Base-by-base conservation (phyloP, 2,888 invertebrate species). In the Fragum fragum region DNA sequence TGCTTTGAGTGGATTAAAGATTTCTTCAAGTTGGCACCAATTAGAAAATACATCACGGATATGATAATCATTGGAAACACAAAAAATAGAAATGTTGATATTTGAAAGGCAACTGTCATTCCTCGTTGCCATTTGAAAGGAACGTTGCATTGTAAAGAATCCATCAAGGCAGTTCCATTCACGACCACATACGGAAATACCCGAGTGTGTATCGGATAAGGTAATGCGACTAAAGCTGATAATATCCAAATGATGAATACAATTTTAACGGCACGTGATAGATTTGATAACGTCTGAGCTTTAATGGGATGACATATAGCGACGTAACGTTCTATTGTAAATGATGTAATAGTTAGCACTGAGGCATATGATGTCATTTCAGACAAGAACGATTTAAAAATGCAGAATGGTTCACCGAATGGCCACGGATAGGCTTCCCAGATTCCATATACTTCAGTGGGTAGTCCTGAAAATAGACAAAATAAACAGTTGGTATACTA, bases 261-360 rank as follows among this genome's bases (percentile, higher is more conserved):
- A n/a, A 83, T 82, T 68, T 81, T 85, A 14, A 97, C 94, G 1
- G 98, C 97, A 26, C 98, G 95, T 72, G 97, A 96, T 47, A 98
- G 96, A 0, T 97, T 97, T 0, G 97, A 97, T 96, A 98, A 97
- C 47, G 97, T 96, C 94, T 97, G 97, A 81, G 97, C 96, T 92
- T 97, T 96, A 57, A 98, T 95, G 0, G 98, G 98, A 94, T 98
- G 97, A 93, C 98, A 98, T 92, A 98, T 98, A 42, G 98, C 98
- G 85, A 98, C 95, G 95, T 98, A 95, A 66, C 98, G 96, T 95
- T 98, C 98, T 95, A 97, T 96, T 0, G 98, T 98, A 95, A 98
- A 98, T 1, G 98, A 97, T 59, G 98, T 97, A 89, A 98, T 98
- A 23, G 98, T 98, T 92, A 98, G 95, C 53, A 98, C 97, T 0